Evolutionary conservation across 2,888 invertebrate genomes (phyloP), one percentile per base, ranked within the genome.

Genomic region (Onchidella celtica): DNA sequence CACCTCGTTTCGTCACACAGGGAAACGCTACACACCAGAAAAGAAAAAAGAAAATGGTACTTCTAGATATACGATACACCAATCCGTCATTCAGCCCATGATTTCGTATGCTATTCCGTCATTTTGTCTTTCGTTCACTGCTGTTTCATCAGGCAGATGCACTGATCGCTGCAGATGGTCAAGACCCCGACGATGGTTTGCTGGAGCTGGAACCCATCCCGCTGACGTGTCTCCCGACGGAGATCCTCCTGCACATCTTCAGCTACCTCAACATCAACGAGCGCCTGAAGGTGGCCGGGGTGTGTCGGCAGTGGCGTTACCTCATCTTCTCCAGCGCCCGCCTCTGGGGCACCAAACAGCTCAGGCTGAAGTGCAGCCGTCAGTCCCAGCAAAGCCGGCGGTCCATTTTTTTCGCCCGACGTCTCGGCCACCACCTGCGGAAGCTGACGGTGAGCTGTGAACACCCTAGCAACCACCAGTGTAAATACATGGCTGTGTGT

Each of bases 381-480:
- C 69, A 69, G 38, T 78, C 69, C 6, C 69, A 61, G 4, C 78
- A 78, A n/a, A 69, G 78, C 21, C n/a, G 21, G n/a, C n/a, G 69
- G 11, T 65, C 78, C 17, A 61, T 29, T 40, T 69, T 69, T 40
- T 78, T 40, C n/a, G 59, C 61, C 1, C 55, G 59, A 59, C 59
- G 57, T 17, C 38, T 78, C 21, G 78, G 69, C 17, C 68, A 69
- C 40, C 57, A 69, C 40, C 24, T 78, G 27, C 59, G 61, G 38
- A 69, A 78, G 29, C 24, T 78, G 32, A 78, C 69, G 1, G 38
- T 78, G 6, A 38, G 17, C 24, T 78, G 78, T 29, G 69, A 68
- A 9, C 78, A 78, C 55, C 36, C 36, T 21, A 61, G n/a, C n/a
- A 78, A 78, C 69, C 78, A 78, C 59, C 59, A 59, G 11, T 78